These are phyloP conservation scores for Clarias fuscus DNA, from an alignment of 2,797 vertebrate species.

Conservation along the genomic window DNA sequence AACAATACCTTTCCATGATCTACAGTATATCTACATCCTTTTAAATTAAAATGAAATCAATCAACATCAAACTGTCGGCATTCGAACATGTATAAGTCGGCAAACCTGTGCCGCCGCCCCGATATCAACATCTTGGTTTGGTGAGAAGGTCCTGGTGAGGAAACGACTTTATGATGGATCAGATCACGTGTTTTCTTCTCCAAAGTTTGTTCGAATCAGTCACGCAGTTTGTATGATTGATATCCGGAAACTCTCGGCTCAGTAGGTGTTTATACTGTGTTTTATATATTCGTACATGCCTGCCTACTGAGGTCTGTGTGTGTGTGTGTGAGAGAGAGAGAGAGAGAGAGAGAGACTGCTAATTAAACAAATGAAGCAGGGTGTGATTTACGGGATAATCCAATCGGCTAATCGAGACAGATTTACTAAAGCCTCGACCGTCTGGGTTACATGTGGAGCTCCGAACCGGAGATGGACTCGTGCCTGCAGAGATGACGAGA, in stretches of 20 bases:
- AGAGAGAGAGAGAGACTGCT: background rate
- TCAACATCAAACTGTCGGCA: background rate
- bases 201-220: background rate
- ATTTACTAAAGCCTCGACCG: background rate
- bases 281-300: background rate
- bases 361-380: background rate
- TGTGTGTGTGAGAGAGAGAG: background rate
- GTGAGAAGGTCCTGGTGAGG: background rate
- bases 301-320: background rate
- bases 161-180: background rate
- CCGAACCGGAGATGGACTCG: conserved; percentile 11
- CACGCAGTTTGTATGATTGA: background rate
- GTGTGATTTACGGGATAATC: background rate
- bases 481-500: conserved; percentile 33
- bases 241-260: background rate
- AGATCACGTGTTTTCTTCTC: background rate
- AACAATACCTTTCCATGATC: background rate
- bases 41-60: background rate
- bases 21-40: too few relatives aligned
- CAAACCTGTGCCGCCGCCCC: background rate
- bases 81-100: background rate
- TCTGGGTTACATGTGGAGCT: conserved; percentile 1
- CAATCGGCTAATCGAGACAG: background rate
- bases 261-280: background rate
- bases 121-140: background rate